Conservation (phyloP, 2,797 vertebrate species). For the Megalops cyprinoides region DNA sequence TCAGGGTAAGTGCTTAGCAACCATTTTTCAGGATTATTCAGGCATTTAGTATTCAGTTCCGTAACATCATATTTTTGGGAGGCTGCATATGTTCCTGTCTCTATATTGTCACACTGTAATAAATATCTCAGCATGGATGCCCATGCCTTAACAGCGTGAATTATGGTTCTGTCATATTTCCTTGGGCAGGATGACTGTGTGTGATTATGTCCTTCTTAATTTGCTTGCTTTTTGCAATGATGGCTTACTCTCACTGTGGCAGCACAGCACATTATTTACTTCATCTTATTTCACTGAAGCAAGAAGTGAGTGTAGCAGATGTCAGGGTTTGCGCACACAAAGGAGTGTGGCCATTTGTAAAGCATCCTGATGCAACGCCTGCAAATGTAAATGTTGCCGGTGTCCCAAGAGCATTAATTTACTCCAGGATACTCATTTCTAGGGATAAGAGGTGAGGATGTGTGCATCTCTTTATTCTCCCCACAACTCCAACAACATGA, state of each 20-base stretch:
- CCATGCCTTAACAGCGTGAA: background rate
- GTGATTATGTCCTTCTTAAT: constrained; percentile 1
- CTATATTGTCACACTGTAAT: background rate
- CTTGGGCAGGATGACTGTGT: background rate
- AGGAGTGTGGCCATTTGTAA: too few species aligned
- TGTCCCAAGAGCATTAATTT: too few species aligned
- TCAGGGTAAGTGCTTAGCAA: background rate
- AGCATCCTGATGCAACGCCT: too few species aligned
- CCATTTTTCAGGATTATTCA: constrained; percentile 27
- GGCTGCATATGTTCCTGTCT: background rate
- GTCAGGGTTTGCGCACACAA: too few species aligned
- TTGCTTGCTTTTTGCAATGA: background rate
- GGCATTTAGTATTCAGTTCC: constrained; percentile 4
- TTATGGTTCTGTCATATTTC: background rate
- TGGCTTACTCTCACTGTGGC: background rate
- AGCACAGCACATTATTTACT: background rate
- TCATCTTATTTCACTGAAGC: too few species aligned
- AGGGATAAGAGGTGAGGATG: too few species aligned
- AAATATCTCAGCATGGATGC: constrained; percentile 11
- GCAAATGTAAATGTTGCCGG: too few species aligned
- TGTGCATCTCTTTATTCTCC: too few species aligned
- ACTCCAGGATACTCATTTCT: too few species aligned
- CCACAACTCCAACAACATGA: too few species aligned
- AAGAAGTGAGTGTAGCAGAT: too few species aligned
- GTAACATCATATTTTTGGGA: background rate